These are phyloP conservation scores for Gambusia holbrooki DNA, from an alignment of 2,113 vertebrate species.

Conservation along the genomic window DNA sequence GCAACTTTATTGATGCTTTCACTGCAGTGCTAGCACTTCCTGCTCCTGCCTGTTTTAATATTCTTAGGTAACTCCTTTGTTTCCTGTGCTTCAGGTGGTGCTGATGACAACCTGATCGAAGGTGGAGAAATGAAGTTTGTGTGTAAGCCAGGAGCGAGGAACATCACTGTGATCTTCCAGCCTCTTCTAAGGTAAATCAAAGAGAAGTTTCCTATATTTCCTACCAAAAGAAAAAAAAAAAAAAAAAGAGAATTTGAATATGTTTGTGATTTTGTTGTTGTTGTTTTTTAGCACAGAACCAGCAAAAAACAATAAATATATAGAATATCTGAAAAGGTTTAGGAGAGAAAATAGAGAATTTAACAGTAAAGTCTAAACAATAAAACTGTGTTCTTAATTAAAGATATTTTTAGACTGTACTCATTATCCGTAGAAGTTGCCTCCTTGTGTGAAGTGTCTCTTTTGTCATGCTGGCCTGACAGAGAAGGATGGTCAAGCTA, in stretches of 20 bases:
- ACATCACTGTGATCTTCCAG: constrained; percentile 97
- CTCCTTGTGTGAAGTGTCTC: constrained; percentile 20
- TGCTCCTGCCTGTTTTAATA: no score
- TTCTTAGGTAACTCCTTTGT: no score
- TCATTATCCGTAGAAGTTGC: constrained; percentile 10
- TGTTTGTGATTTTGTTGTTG: neutral
- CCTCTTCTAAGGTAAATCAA: constrained; percentile 89
- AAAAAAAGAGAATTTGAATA: neutral
- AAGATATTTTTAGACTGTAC: neutral
- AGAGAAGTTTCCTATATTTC: neutral
- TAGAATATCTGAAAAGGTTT: neutral
- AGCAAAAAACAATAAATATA: constrained; percentile 1
- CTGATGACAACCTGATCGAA: constrained; percentile 98
- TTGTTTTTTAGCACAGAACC: neutral
- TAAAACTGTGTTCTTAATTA: constrained; percentile 13
- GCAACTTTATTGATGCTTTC: no score
- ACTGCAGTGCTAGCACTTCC: no score
- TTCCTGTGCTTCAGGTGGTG: constrained; percentile 83
- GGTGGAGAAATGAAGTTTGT: constrained; percentile 97
- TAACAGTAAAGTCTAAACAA: neutral
- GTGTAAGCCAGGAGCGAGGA: constrained; percentile 96
- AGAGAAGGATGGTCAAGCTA: constrained; percentile 17
- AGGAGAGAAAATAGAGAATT: neutral
- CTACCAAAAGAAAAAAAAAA: no score
- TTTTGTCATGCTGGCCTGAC: constrained; percentile 21